A percentile compares a stretch with the other conserved stretches of the same genome.
Evolutionary conservation across 1,140 invertebrate genomes (phyloP).

Genomic region (Lineus longissimus): DNA sequence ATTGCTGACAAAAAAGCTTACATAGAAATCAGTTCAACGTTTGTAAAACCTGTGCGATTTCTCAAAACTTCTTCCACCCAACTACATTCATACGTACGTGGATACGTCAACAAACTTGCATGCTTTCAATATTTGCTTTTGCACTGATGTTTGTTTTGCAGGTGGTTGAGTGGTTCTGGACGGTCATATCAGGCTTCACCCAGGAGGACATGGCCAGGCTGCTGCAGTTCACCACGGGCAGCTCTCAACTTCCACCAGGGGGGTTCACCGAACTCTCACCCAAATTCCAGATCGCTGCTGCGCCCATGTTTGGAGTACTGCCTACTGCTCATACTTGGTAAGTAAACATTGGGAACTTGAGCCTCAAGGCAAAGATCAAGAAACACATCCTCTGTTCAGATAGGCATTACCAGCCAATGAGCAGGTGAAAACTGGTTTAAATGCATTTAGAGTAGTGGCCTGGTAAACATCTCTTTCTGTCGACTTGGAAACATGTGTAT

Average conservation of each 20-base stretch:
- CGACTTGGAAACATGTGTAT: conserved; percentile 3
- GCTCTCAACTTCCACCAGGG: conserved; percentile 84
- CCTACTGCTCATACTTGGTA: conserved; percentile 92
- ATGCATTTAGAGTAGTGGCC: not conserved
- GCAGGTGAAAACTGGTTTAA: too few relatives aligned
- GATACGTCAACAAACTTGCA: too few relatives aligned
- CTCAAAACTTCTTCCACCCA: too few relatives aligned
- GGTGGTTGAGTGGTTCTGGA: conserved; percentile 92
- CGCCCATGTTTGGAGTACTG: conserved; percentile 81
- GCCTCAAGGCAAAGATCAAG: too few relatives aligned
- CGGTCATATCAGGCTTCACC: conserved; percentile 83
- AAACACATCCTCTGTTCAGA: too few relatives aligned
- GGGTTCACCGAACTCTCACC: conserved; percentile 84
- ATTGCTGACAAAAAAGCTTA: too few relatives aligned
- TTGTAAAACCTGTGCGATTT: too few relatives aligned
- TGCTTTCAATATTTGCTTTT: not conserved
- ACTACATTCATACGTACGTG: too few relatives aligned
- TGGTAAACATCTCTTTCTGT: not conserved
- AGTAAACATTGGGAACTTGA: conserved; percentile 33
- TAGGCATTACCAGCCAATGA: too few relatives aligned
- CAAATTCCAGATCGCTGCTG: conserved; percentile 84
- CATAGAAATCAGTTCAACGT: too few relatives aligned
- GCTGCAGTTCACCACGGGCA: conserved; percentile 88
- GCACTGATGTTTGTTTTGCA: conserved; percentile 19
- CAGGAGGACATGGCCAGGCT: conserved; percentile 89